Conservation (phyloP, 2,797 vertebrate species). For the Acanthiza pusilla region DNA sequence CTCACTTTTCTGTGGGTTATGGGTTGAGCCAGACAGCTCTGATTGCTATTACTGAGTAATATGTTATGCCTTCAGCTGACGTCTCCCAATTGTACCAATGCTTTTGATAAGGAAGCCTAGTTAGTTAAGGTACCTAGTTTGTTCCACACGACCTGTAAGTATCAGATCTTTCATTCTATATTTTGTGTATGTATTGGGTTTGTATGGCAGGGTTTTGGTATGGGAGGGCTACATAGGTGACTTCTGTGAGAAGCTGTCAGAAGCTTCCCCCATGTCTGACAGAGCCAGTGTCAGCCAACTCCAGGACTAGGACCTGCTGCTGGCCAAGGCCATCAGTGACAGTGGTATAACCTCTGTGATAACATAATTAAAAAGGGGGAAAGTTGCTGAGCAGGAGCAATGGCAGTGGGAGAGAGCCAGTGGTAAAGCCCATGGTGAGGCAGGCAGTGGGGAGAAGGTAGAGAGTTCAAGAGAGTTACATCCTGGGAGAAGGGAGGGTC, state of each 20-base stretch:
- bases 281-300: neutral
- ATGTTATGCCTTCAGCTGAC: neutral
- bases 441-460: neutral
- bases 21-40: neutral
- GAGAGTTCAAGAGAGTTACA: neutral
- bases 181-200: neutral
- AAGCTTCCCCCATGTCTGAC: neutral
- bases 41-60: neutral
- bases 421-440: neutral
- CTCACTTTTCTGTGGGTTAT: neutral
- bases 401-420: neutral
- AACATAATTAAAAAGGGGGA: accelerated
- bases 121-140: neutral
- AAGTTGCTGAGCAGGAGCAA: neutral
- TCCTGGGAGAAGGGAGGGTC: neutral
- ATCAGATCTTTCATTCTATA: neutral
- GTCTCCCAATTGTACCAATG: neutral
- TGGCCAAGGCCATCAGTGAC: neutral
- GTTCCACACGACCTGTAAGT: neutral
- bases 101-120: neutral
- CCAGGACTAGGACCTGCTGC: neutral
- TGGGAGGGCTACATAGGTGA: neutral
- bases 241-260: neutral
- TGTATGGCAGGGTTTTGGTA: neutral
- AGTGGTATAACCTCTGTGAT: neutral